A percentile compares a stretch with the other conserved stretches of the same genome.
phyloP scores from a whole-genome alignment of 2,888 invertebrate species.

The Zygaena filipendulae region DNA sequence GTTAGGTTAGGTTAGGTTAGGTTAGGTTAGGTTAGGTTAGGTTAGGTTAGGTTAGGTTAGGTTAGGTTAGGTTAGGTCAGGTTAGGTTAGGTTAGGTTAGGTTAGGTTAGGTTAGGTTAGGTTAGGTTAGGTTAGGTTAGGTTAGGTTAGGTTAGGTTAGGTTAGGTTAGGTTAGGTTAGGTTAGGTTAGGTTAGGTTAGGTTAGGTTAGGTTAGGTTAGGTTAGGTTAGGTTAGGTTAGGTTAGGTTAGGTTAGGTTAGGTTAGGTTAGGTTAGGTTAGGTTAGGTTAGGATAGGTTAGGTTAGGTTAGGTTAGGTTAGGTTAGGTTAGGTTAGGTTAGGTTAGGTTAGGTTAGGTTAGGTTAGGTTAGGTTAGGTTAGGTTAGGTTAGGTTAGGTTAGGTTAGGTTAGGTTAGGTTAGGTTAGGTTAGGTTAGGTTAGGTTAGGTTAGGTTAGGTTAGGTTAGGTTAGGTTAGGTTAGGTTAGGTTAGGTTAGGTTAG shows the following conservation, averaged over 20 bases:
- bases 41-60: conserved; percentile 10
- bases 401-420: conserved; percentile 18
- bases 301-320: conserved; percentile 15
- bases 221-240: conserved; percentile 7
- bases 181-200: conserved; percentile 9
- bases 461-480: conserved; percentile 15
- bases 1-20: conserved; percentile 4
- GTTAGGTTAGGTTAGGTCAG: conserved; percentile 7
- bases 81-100: conserved; percentile 11
- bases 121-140: conserved; percentile 12
- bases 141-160: no score
- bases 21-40: conserved; percentile 7
- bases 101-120: conserved; percentile 12
- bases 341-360: conserved; percentile 19
- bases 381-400: conserved; percentile 15
- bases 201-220: conserved; percentile 10
- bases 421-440: conserved; percentile 19
- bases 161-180: conserved; percentile 5
- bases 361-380: conserved; percentile 16
- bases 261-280: conserved; percentile 10
- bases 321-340: conserved; percentile 17
- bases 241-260: conserved; percentile 6
- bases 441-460: conserved; percentile 13
- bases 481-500: conserved; percentile 17
- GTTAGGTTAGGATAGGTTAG: conserved; percentile 16